These are phyloP conservation scores for Sarcoramphus papa DNA, from an alignment of 2,797 vertebrate species.

Conservation along the genomic window DNA sequence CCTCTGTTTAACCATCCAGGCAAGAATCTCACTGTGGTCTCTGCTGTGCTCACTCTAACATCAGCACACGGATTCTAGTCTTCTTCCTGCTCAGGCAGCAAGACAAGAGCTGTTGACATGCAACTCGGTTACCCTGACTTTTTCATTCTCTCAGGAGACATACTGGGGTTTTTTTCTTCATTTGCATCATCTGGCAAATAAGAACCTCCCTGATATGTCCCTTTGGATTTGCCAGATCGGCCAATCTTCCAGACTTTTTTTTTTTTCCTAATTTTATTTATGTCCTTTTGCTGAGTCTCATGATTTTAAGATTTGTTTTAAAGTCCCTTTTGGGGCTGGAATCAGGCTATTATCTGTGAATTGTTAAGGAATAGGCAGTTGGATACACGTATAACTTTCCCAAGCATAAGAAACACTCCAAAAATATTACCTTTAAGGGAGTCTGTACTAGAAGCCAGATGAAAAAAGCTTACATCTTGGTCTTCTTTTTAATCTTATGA, in stretches of 20 bases:
- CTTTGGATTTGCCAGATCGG: slow-evolving; percentile 1
- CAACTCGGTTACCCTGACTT: neutral
- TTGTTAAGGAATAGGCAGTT: neutral
- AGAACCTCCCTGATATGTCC: neutral
- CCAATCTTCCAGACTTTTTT: neutral
- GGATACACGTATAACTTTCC: neutral
- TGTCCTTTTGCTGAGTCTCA: slow-evolving; percentile 13
- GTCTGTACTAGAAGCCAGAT: neutral
- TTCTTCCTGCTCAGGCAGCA: neutral
- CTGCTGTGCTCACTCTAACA: neutral
- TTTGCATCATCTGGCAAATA: neutral
- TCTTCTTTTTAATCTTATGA: neutral
- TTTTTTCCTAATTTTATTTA: neutral
- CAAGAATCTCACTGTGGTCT: neutral
- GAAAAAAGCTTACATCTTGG: neutral
- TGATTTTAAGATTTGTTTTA: neutral
- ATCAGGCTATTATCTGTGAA: neutral
- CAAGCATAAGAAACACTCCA: neutral
- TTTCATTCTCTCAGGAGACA: neutral
- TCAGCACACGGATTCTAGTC: neutral
- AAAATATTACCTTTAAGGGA: neutral
- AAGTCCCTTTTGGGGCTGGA: neutral
- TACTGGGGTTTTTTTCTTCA: neutral
- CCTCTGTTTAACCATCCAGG: neutral
- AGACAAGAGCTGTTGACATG: neutral